A percentile compares a stretch with the other conserved stretches of the same genome.
phyloP scores from a whole-genome alignment of 2,888 invertebrate genomes.

The Stenichneumon culpator region DNA sequence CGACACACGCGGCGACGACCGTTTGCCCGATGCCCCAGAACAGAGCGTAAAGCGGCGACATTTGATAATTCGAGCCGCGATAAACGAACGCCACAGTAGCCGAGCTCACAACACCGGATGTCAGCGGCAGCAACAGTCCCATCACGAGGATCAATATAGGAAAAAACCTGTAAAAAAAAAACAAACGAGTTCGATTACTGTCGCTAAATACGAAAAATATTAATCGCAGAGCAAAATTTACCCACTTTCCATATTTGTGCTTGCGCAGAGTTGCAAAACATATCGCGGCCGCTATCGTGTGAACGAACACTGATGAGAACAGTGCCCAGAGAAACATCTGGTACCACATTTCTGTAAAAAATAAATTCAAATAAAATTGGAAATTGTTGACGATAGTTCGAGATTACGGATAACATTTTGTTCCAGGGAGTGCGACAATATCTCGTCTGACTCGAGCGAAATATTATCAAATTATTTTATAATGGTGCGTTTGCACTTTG shows the following conservation, averaged over 20 bases:
- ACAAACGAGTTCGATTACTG: conserved; percentile 19
- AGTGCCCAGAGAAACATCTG: conserved; percentile 98
- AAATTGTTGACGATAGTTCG: too few relatives aligned
- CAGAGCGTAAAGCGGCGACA: conserved; percentile 96
- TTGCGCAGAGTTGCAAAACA: conserved; percentile 96
- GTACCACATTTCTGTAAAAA: conserved; percentile 95
- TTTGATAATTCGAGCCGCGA: conserved; percentile 94
- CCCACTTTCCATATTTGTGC: conserved; percentile 94
- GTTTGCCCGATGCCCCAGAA: conserved; percentile 98
- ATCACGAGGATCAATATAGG: conserved; percentile 94
- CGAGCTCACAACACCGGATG: conserved; percentile 95
- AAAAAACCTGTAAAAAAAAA: conserved; percentile 90
- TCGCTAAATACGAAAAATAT: neutral
- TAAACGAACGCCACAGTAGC: conserved; percentile 98
- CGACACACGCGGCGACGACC: conserved; percentile 94
- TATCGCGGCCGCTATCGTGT: conserved; percentile 95
- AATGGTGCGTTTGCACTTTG: too few relatives aligned
- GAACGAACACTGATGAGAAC: conserved; percentile 97
- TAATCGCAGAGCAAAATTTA: conserved; percentile 56
- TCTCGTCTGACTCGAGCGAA: too few relatives aligned
- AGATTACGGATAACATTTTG: too few relatives aligned
- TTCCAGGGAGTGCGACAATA: too few relatives aligned
- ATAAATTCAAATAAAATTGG: neutral
- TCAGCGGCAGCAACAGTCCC: conserved; percentile 95
- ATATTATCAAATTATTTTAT: too few relatives aligned